Evolutionary conservation across 2,113 vertebrate genomes (phyloP).

Genomic region (Pampusana beccarii): DNA sequence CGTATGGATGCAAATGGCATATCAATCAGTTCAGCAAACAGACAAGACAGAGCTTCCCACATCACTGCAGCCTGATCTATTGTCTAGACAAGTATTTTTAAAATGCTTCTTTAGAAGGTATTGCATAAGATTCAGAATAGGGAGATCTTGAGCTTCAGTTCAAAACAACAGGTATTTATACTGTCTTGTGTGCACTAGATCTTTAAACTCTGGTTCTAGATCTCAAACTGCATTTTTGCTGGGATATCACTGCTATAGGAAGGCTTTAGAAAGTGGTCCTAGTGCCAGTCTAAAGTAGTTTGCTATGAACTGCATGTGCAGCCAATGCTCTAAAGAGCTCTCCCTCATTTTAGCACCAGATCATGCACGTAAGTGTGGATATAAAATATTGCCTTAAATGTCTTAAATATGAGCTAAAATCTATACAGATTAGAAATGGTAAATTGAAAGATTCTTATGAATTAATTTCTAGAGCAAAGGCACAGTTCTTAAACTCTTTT

Average conservation of each 20-base stretch:
- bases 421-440: background rate
- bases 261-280: background rate
- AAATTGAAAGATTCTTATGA: background rate
- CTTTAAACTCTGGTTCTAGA: background rate
- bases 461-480: background rate
- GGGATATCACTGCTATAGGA: background rate
- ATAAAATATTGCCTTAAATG: background rate
- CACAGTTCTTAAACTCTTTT: background rate
- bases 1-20: background rate
- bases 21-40: background rate
- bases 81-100: slow-evolving; percentile 13
- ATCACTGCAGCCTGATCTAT: background rate
- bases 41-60: background rate
- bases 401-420: background rate
- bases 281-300: background rate
- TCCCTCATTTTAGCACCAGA: background rate
- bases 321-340: background rate
- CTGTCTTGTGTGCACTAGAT: background rate
- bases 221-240: background rate
- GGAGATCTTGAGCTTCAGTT: background rate
- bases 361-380: background rate
- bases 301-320: background rate
- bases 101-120: background rate
- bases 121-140: background rate
- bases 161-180: background rate